Base-by-base conservation (phyloP, 1,140 invertebrate genomes). In the Hyles vespertilio region DNA sequence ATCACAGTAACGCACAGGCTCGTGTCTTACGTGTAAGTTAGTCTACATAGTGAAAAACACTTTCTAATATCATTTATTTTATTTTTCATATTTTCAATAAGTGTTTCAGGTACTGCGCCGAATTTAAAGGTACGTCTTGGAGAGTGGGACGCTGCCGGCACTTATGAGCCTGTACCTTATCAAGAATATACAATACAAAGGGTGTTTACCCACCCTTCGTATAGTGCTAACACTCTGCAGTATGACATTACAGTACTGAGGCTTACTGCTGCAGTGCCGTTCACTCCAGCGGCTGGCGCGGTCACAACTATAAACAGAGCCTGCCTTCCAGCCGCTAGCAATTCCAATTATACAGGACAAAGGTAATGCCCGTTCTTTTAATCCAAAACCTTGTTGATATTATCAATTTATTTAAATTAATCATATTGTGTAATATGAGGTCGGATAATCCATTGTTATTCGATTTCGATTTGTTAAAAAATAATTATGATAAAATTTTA, bases 1-100 rank as follows among this genome's bases (percentile, higher is more conserved):
- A 70, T 95, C 2, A 95, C 94, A 3, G 93, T 91, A 2, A 93
- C 93, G 32, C 94, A 95, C 72, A 92, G 93, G 76, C 85, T 95
- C 40, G 72, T 87, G 33, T 66, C 89, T 52, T 91, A 92, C 58
- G 67, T 88, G 93, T 94, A 86, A 92, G 91, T 90, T 9, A 46
- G 45, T 34, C 32, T 34, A n/a, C 22, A 51, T 12, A 43, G n/a
- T 49, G 33, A 51, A 22, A n/a, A 54, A 49, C 9, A 56, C 47
- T 44, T 44, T 47, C n/a, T 10, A 50, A 7, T 2, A 10, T 34
- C 0, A 53, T 47, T 44, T 48, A 51, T 59, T 43, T 8, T 43
- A 53, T 32, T 49, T 53, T 56, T n/a, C 5, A 22, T 8, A 46
- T 56, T 57, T n/a, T n/a, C 7, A 45, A 33, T 70, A 47, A 88